Evolutionary conservation across 1,140 invertebrate genomes (phyloP), one percentile per base, ranked within the genome.

Genomic region (Zeugodacus cucurbitae): DNA sequence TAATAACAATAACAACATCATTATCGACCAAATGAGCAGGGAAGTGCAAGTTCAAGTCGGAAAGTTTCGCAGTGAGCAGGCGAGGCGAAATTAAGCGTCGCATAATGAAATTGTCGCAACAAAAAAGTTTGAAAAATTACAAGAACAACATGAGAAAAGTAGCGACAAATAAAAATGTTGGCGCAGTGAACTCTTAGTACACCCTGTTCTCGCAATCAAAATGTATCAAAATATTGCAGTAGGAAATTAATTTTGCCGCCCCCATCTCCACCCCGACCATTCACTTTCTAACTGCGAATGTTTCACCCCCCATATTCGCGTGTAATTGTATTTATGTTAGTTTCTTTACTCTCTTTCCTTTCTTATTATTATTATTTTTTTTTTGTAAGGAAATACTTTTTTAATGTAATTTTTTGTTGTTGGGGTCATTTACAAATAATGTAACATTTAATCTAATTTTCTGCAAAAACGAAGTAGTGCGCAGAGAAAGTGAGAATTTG

Each of bases 1-100:
- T 67, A 26, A 87, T 37, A 88, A 78, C 22, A 70, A 88, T 54
- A 88, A 88, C 59, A 88, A 88, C 64, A 88, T 44, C 87, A 88
- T 57, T 87, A 86, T 57, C 57, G 57, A 88, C 29, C 59, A 87
- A 87, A 86, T 87, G 58, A 57, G 54, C 48, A 44, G 14, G 22
- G 22, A 29, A 54, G 48, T 70, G 26, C 37, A 41, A 41, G 37
- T 87, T 59, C n/a, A 26, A 41, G 58, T 41, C n/a, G 57, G 26
- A 78, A 58, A 57, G 41, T 64, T 85, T 64, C 44, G 0, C 37
- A 37, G 32, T 44, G 29, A 59, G 48, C 64, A 32, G 22, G 44
- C n/a, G n/a, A 29, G 86, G 48, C 32, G 54, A 87, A 59, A 88
- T 62, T 88, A 87, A 87, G 44, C 32, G 48, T 44, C n/a, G 44